A percentile compares a stretch with the other conserved stretches of the same genome.
These are phyloP conservation scores for Psylliodes chrysocephalus DNA, from an alignment of 2,888 invertebrate genomes.

Conservation along the genomic window DNA sequence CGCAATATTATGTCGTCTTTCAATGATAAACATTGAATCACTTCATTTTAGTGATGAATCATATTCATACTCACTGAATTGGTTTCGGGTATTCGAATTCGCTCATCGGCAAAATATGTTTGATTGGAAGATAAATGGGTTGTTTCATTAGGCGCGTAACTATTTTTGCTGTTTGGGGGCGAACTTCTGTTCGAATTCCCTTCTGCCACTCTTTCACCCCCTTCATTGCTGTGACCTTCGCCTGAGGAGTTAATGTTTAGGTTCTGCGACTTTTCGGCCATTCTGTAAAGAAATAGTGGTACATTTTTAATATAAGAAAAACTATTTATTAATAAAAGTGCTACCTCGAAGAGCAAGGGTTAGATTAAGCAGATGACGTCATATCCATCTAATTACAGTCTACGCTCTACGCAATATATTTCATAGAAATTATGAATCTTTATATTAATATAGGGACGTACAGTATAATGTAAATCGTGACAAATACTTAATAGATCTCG, in stretches of 20 bases:
- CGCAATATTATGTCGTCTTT: too few species aligned
- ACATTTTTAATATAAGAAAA: too few species aligned
- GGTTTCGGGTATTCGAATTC: conserved; percentile 70
- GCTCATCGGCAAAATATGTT: conserved; percentile 73
- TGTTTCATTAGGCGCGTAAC: conserved; percentile 51
- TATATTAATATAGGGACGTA: too few species aligned
- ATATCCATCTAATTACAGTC: too few species aligned
- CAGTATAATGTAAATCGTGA: too few species aligned
- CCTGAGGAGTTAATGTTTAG: background rate
- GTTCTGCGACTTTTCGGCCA: background rate
- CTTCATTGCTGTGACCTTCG: background rate
- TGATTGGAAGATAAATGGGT: conserved; percentile 59
- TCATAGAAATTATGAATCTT: too few species aligned
- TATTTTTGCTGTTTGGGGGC: background rate
- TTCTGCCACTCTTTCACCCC: too few species aligned
- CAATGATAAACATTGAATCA: background rate
- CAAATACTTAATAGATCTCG: too few species aligned
- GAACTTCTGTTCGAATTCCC: background rate
- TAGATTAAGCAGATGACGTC: too few species aligned
- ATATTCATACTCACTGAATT: conserved; percentile 57
- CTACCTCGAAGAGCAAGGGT: too few species aligned
- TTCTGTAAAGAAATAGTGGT: conserved; percentile 9
- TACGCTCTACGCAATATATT: too few species aligned
- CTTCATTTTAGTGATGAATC: background rate
- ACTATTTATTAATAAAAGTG: too few species aligned